A percentile compares a stretch with the other conserved stretches of the same genome.
Conservation (phyloP, 2,113 vertebrate species). For the Cisticola juncidis region DNA sequence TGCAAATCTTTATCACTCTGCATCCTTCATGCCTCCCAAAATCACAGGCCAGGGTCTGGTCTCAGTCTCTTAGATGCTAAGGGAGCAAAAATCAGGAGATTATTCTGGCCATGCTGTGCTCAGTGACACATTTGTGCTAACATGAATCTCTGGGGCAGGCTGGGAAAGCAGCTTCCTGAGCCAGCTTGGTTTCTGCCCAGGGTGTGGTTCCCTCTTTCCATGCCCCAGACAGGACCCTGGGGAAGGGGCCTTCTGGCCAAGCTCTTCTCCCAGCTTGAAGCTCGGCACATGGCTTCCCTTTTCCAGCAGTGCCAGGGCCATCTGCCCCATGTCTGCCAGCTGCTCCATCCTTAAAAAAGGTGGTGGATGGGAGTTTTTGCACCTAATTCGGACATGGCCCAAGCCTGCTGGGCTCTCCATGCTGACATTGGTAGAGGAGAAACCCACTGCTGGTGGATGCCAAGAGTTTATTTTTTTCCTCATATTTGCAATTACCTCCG, state of each 20-base stretch:
- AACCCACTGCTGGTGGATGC: neutral
- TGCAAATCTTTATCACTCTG: neutral
- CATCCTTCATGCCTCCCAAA: neutral
- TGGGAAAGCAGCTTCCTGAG: neutral
- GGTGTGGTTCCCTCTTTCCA: neutral
- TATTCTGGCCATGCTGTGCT: neutral
- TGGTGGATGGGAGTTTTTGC: neutral
- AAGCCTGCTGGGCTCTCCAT: neutral
- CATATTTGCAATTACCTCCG: neutral
- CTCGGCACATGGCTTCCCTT: accelerated
- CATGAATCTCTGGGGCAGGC: accelerated
- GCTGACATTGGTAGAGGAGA: neutral
- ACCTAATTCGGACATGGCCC: neutral
- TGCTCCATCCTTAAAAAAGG: neutral
- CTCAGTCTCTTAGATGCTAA: neutral
- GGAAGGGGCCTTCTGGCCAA: neutral
- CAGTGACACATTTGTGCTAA: neutral
- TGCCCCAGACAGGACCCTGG: neutral
- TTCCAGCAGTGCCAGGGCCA: accelerated
- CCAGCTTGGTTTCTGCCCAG: neutral
- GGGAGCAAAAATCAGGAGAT: neutral
- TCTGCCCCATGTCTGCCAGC: neutral
- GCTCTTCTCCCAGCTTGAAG: neutral
- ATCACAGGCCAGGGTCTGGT: neutral
- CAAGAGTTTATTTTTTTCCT: neutral